Base-by-base conservation (phyloP, 2,113 vertebrate genomes). In the Heterochromis multidens region DNA sequence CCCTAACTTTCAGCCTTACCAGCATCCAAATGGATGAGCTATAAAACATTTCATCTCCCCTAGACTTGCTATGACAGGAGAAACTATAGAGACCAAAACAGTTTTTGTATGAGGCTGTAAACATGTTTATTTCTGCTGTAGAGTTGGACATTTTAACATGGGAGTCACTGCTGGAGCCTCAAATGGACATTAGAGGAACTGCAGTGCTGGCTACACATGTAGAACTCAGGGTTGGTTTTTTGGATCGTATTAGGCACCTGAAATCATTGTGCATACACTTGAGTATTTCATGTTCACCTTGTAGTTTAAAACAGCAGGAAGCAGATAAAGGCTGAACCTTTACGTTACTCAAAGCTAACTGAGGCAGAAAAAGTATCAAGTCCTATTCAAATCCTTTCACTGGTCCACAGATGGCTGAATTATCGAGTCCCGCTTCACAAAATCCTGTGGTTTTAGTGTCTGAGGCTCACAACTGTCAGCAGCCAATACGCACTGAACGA, bases 401-500 rank as follows among this genome's bases (percentile, higher is more conserved):
- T 74, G 46, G 46, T 54, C 11, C 70, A 74, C 70, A 31, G 70
- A 33, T 54, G 70, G 52, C 19, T 31, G 70, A 74, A 33, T 33
- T 46, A 54, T 33, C 70, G 33, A 74, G 43, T 46, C 43, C 43
- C 10, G 29, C 52, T 74, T 63, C 40, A 35, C 61, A 65, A 7
- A 65, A 63, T 37, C 46, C 10, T 25, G 29, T 37, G 46, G 1
- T 35, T 65, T 61, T 29, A 29, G 43, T 52, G 67, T 46, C 11
- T 19, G 2, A n/a, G 17, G 29, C 56, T 58, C 25, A 80, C 60
- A 35, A 43, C 16, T 16, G 31, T 58, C 67, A 19, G 29, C 12
- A 52, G 60, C 70, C 25, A 16, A 60, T 19, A 60, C 21, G 49
- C 78, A 65, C n/a, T 61, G 25, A 88, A 72, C 40, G 59, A 62